Percentiles rank a stretch among this genome's conserved stretches.
Conservation (phyloP, 2,113 vertebrate species). For the Vimba vimba region DNA sequence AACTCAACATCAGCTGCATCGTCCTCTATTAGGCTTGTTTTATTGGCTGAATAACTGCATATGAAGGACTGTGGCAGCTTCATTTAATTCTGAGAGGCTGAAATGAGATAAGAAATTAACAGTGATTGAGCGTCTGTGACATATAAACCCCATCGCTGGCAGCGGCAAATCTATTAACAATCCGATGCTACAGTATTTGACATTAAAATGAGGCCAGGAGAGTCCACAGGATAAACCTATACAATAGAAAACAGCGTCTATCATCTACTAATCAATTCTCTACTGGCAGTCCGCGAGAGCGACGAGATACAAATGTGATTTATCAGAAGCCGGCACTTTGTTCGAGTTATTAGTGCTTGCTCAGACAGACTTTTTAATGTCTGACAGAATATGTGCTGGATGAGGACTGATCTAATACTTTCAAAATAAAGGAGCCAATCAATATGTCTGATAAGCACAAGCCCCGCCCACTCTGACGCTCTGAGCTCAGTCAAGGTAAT, state of each 20-base stretch:
- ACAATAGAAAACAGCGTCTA: slow-evolving; percentile 3
- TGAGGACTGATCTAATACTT: slow-evolving; percentile 29
- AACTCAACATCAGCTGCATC: neutral
- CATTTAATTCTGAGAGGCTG: slow-evolving; percentile 2
- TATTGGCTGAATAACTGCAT: slow-evolving; percentile 2
- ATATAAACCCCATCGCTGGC: neutral
- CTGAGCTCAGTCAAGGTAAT: neutral
- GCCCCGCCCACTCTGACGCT: neutral
- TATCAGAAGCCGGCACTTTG: slow-evolving; percentile 18
- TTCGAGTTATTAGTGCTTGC: neutral
- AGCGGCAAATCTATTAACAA: slow-evolving; percentile 1
- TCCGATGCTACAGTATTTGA: neutral
- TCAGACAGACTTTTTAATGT: slow-evolving; percentile 22
- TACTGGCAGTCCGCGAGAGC: neutral
- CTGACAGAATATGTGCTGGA: slow-evolving; percentile 2
- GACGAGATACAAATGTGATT: slow-evolving; percentile 16
- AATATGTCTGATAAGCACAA: slow-evolving; percentile 19
- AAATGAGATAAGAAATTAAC: slow-evolving; percentile 20
- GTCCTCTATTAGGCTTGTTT: neutral
- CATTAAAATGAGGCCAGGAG: neutral
- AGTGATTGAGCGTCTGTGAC: slow-evolving; percentile 29
- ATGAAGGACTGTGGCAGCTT: neutral
- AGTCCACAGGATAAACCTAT: neutral
- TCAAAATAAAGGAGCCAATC: slow-evolving; percentile 38
- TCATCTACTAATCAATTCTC: slow-evolving; percentile 15